Base-by-base conservation (phyloP, 2,888 invertebrate species). In the Caenorhabditis japonica region DNA sequence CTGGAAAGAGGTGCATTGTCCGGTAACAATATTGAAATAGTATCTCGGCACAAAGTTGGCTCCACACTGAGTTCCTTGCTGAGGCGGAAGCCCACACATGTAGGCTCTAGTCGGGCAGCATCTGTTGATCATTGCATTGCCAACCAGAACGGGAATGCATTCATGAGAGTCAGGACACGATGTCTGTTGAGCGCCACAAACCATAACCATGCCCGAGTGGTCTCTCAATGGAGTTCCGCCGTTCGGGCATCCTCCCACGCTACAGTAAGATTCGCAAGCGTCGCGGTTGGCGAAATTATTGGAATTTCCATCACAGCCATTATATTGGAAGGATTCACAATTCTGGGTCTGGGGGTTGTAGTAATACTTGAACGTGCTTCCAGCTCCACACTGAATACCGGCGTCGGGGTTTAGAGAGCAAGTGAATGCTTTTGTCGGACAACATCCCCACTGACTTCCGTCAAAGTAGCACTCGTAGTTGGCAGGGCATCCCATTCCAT, bases 1-100 rank as follows among this genome's bases (percentile, higher is more conserved):
- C 39, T 75, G 77, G 71, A 85, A 85, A 4, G 79, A 61, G 13
- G 81, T 74, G 53, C 85, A 85, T 33, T 69, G 70, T 8, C 80
- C 76, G n/a, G 85, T 83, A 39, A 84, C 84, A 39, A 83, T 84
- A 55, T 85, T 85, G 76, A 84, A 85, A 43, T 85, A 85, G 59
- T 79, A 83, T 23, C 76, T 47, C 30, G 51, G 61, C 7, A 79
- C 76, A 5, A 66, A 68, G 19, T 76, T 66, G 8, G 75, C 62
- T 15, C 72, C 75, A 34, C 76, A 71, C 43, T 73, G 75, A n/a
- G 75, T 76, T 39, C 84, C 84, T 39, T 78, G 78, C 53, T 79
- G 81, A 3, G 80, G 82, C 33, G 83, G 82, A 8, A 81, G 72
- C 12, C 72, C 66, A 58, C 84, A 84, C 70, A 81, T 80, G 61